Base-by-base conservation (phyloP, 2,888 invertebrate genomes). In the Lasius platythorax region DNA sequence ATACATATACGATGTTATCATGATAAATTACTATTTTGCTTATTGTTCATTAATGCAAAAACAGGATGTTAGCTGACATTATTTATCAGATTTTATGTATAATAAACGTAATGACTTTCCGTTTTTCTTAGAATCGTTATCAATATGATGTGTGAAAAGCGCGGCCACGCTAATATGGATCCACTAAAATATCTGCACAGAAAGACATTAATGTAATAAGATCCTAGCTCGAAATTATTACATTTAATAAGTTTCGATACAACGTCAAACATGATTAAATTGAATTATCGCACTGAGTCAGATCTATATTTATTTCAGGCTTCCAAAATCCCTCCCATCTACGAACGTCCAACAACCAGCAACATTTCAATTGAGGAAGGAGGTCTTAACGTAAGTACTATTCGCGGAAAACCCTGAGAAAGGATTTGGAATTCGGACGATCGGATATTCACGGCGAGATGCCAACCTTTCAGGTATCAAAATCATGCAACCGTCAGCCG, bases 361-460 rank as follows among this genome's bases (percentile, higher is more conserved):
- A 95, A 94, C 94, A 95, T 95, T 95, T 93, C 94, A 91, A 91
- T 93, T 93, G 94, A 93, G 91, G 91, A 93, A 92, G 92, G 92
- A 93, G 94, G 93, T 89, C 88, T 91, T 87, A 93, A 92, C 90
- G 95, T 95, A 86, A 93, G 95, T 93, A 82, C 12, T n/a, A 50
- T 64, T 2, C 0, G 30, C 30, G 8, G 15, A 6, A 1, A 50
- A 12, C 9, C 9, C 43, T 11, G 15, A 33, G 50, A 5, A 0
- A 6, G 23, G 33, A 28, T n/a, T 3, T n/a, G 3, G 30, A 46
- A 70, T 58, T 23, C 9, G 50, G 15, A 53, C 18, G 30, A 30
- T 30, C 5, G 30, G 23, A 61, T 43, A 43, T 12, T 61, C 33
- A 73, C 4, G 12, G 18, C 3, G 9, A 28, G 15, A 84, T 78